Percentiles rank a stretch among this genome's conserved stretches.
These are phyloP conservation scores for Cenopis cana DNA, from an alignment of 2,888 invertebrate species.

Conservation along the genomic window DNA sequence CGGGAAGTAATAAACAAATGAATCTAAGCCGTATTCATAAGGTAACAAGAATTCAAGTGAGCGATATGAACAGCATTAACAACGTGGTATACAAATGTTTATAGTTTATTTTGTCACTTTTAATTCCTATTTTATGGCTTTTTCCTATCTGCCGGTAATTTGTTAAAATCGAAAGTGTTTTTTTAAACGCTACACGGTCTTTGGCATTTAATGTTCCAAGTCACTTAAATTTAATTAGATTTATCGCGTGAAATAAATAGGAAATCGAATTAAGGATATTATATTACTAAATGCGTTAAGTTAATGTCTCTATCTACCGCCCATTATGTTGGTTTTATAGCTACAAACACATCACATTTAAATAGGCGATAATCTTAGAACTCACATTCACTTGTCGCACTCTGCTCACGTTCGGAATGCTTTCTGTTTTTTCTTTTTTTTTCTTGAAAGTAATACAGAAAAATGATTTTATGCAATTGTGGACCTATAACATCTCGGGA, in stretches of 20 bases:
- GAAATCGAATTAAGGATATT: neutral
- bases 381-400: too few species aligned
- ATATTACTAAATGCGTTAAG: neutral
- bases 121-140: constrained; percentile 50
- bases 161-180: constrained; percentile 49
- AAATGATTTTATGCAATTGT: neutral
- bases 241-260: neutral
- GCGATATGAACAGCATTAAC: neutral
- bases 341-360: too few species aligned
- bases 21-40: neutral
- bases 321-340: too few species aligned
- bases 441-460: too few species aligned
- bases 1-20: constrained; percentile 4
- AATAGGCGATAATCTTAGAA: too few species aligned
- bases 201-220: constrained; percentile 8
- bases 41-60: constrained; percentile 1
- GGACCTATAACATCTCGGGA: neutral
- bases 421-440: too few species aligned
- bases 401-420: too few species aligned
- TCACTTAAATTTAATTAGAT: constrained; percentile 20
- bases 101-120: constrained; percentile 57
- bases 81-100: constrained; percentile 48
- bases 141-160: constrained; percentile 50
- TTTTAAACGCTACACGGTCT: constrained; percentile 26
- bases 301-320: too few species aligned